Base-by-base conservation (phyloP, 1,140 invertebrate genomes). In the Leptestheria dahalacensis region DNA sequence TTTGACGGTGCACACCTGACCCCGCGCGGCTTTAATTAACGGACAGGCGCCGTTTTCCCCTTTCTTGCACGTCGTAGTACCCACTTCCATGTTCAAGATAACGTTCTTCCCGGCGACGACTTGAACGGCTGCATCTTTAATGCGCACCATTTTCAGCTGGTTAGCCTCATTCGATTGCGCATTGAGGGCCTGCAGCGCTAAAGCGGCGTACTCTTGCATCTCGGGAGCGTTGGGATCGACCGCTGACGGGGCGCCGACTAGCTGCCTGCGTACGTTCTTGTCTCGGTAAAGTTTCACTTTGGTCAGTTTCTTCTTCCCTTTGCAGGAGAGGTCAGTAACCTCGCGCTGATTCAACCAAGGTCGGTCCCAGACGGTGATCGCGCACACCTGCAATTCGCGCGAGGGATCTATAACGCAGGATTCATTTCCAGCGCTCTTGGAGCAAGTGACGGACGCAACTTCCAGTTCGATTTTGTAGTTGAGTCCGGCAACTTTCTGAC, bases 1-100 rank as follows among this genome's bases (percentile, higher is more conserved):
- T 12, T 69, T 69, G 1, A 82, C 69, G 2, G 73, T 51, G 62
- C 82, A 85, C 48, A 74, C 69, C 60, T 71, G 71, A 57, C 72
- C 52, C 18, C 15, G 1, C 51, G 53, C 23, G 1, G 10, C 3
- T 15, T 15, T n/a, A 15, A 29, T 18, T 1, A 55, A n/a, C 11
- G 53, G 18, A n/a, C 53, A 55, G 2, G 9, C 10, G 2, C 12
- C 18, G 18, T 12, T 55, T 28, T 18, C 2, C 12, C 21, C 21
- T 3, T 26, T 18, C 11, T 24, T 10, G n/a, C 53, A 55, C 10
- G 26, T 18, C 11, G 53, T 55, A n/a, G 26, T 11, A 21, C 24
- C 23, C 21, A 55, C 26, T 20, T 55, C 53, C 21, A 55, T 3
- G 12, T 26, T 25, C 2, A 55, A 28, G 28, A 21, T 29, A 20